phyloP scores from a whole-genome alignment of 2,888 invertebrate genomes.

The Galeruca laticollis region DNA sequence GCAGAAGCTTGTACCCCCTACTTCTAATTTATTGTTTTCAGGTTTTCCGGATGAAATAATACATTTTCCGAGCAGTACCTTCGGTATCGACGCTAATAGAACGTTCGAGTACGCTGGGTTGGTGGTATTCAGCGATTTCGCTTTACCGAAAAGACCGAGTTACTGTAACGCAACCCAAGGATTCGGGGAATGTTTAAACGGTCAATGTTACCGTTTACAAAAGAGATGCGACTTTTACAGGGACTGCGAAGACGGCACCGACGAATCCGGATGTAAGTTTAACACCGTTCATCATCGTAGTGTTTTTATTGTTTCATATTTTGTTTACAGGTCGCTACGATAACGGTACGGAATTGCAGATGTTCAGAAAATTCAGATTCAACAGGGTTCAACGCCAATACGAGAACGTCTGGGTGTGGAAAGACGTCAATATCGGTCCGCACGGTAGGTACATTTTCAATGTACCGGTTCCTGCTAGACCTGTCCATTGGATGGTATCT shows the following conservation, averaged over 20 bases:
- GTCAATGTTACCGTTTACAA: constrained; percentile 79
- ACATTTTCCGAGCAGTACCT: constrained; percentile 90
- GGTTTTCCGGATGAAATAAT: constrained; percentile 80
- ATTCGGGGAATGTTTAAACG: constrained; percentile 83
- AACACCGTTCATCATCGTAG: no score
- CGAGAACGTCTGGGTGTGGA: constrained; percentile 96
- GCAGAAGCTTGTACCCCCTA: not conserved
- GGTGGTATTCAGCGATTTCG: constrained; percentile 91
- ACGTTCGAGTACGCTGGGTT: constrained; percentile 93
- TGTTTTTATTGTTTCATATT: constrained; percentile 18
- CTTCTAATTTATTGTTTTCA: not conserved
- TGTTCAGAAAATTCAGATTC: constrained; percentile 86
- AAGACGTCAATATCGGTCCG: constrained; percentile 92
- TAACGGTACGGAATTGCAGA: constrained; percentile 76
- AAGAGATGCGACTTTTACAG: constrained; percentile 80
- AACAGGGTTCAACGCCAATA: constrained; percentile 91
- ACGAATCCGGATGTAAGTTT: constrained; percentile 81
- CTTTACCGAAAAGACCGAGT: constrained; percentile 76
- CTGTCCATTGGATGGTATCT: constrained; percentile 93
- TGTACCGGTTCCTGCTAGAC: constrained; percentile 84
- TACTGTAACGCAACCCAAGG: constrained; percentile 81
- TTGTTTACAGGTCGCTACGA: constrained; percentile 69
- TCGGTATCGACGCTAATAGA: constrained; percentile 89
- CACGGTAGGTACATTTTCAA: constrained; percentile 91
- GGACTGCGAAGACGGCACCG: constrained; percentile 89